Base-by-base conservation (phyloP, 2,113 vertebrate genomes). In the Nannospalax galili region DNA sequence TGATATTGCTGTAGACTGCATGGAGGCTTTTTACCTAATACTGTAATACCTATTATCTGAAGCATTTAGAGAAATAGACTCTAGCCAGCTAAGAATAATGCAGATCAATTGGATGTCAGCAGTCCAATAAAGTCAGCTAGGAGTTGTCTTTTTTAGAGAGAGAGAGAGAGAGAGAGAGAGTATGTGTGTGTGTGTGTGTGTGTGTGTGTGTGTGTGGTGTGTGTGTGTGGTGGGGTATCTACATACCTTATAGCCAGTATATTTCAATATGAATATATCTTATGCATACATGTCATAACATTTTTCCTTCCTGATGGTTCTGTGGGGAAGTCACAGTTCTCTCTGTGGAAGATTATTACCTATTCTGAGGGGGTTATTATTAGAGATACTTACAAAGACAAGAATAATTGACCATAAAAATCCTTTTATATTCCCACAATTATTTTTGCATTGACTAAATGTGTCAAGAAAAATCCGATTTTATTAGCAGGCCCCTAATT, bases 391-490 rank as follows among this genome's bases (percentile, higher is more conserved):
- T 98, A 98, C 98, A 96, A 98, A 98, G 98, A 98, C 98, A 98
- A 98, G 98, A 98, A 98, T 99, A 99, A 99, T 98, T 98, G 98
- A 98, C 98, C 98, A 98, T 98, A 98, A 99, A 99, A 98, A 97
- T 12, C 97, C 97, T 98, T 98, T 98, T 98, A 98, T 98, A 98
- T 98, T 98, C 98, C 97, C 97, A 98, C 98, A 98, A 98, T 99
- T 98, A 99, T 99, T 99, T 98, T 98, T 98, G 98, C 98, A 99
- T 98, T 98, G 98, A 98, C 98, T 98, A 97, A 98, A 98, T 98
- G 97, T 98, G 98, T 98, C 91, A 79, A 97, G 98, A 98, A 98
- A 85, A 98, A 98, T 97, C 97, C 98, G 89, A 98, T 98, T 98
- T 98, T 98, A 98, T 98, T 98, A 98, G 45, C 92, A 94, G 26